A percentile compares a stretch with the other conserved stretches of the same genome.
phyloP scores from a whole-genome alignment of 30 jellyfish, hydroid and myxozoan genomes.

The Hydractinia echinata region DNA sequence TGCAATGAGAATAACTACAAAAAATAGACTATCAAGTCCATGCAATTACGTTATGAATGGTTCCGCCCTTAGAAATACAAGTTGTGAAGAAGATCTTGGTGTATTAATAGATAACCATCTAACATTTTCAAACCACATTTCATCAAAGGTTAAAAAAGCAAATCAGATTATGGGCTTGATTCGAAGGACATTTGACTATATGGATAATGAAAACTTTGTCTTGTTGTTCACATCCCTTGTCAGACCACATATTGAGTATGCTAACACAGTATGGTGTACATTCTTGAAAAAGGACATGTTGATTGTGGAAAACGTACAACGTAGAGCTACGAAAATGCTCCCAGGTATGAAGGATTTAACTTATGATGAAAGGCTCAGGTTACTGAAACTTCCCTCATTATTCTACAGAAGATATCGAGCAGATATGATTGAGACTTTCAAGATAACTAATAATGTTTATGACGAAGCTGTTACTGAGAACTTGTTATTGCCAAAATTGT shows the following conservation, averaged over 20 bases:
- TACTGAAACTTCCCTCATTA: slow-evolving; percentile 28
- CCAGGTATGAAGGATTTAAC: slow-evolving; percentile 26
- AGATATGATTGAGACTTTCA: slow-evolving; percentile 35
- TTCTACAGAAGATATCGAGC: slow-evolving; percentile 19
- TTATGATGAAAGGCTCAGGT: slow-evolving; percentile 28
- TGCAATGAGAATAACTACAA: too few species aligned
- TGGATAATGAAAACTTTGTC: slow-evolving; percentile 1
- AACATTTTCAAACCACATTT: slow-evolving; percentile 1
- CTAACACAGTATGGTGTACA: slow-evolving; percentile 32
- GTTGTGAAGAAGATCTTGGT: not conserved
- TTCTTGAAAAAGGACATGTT: slow-evolving; percentile 4
- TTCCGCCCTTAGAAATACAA: too few species aligned
- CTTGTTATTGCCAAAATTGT: not conserved
- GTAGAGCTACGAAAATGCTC: slow-evolving; percentile 41
- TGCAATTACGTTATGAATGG: too few species aligned
- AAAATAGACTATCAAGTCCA: too few species aligned
- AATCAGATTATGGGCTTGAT: slow-evolving; percentile 4
- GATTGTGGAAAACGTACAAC: slow-evolving; percentile 42
- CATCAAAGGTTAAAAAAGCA: not conserved
- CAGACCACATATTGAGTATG: slow-evolving; percentile 63
- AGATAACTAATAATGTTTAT: slow-evolving; percentile 18
- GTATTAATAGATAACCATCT: slow-evolving; percentile 1
- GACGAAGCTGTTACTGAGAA: slow-evolving; percentile 10
- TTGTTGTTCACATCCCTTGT: slow-evolving; percentile 13
- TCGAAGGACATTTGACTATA: not conserved